These are phyloP conservation scores for Euthynnus affinis DNA, from an alignment of 2,797 vertebrate genomes.

Conservation along the genomic window DNA sequence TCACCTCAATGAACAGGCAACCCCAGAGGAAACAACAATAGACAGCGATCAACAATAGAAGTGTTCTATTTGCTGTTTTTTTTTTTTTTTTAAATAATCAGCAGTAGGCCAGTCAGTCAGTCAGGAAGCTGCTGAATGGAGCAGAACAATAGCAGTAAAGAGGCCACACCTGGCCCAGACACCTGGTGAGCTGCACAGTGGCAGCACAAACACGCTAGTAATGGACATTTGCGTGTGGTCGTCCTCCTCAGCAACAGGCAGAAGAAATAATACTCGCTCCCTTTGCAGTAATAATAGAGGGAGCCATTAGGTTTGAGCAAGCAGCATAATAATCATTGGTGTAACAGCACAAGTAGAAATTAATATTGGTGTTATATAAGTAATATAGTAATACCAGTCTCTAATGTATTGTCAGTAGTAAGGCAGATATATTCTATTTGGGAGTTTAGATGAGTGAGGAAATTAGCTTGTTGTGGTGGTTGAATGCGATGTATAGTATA, in stretches of 20 bases:
- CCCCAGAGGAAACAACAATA: slow-evolving; percentile 49
- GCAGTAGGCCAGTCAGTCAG: slow-evolving; percentile 65
- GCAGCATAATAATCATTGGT: slow-evolving; percentile 1
- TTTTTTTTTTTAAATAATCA: slow-evolving; percentile 48
- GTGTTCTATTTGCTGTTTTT: slow-evolving; percentile 58
- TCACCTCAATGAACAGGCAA: slow-evolving; percentile 15
- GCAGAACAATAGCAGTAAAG: slow-evolving; percentile 69
- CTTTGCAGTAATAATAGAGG: slow-evolving; percentile 5
- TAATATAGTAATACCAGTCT: not conserved
- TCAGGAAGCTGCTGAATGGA: slow-evolving; percentile 76
- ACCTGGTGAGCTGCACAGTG: slow-evolving; percentile 72
- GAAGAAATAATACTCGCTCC: slow-evolving; percentile 15
- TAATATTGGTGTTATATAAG: not conserved
- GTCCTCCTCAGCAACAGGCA: slow-evolving; percentile 36
- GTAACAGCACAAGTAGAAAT: not conserved
- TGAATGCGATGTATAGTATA: slow-evolving; percentile 1
- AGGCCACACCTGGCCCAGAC: slow-evolving; percentile 78
- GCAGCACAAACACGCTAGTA: slow-evolving; percentile 61
- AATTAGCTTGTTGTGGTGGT: not conserved
- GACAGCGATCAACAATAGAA: slow-evolving; percentile 36
- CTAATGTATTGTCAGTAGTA: not conserved
- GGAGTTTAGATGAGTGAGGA: too few species aligned
- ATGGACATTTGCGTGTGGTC: slow-evolving; percentile 40
- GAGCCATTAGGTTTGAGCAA: slow-evolving; percentile 10
- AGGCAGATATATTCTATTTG: not conserved